These are phyloP conservation scores for Discoglossus pictus DNA, from an alignment of 2,797 vertebrate species.

Conservation along the genomic window DNA sequence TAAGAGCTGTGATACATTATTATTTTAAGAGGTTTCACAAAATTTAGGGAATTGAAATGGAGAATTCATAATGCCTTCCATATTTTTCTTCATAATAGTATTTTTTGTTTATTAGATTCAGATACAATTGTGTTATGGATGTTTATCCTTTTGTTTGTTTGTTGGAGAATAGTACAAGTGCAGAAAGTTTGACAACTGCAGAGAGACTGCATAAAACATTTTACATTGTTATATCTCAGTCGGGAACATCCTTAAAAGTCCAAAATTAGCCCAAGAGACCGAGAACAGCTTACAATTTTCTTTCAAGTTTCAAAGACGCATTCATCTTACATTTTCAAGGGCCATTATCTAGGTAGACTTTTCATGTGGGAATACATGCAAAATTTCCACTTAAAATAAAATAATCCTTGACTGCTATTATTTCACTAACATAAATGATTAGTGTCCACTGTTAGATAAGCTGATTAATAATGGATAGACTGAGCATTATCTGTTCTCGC, in stretches of 20 bases:
- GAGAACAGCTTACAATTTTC: slow-evolving; percentile 7
- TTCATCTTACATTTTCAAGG: slow-evolving; percentile 24
- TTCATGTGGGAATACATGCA: slow-evolving; percentile 40
- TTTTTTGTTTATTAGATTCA: too few species aligned
- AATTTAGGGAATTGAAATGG: too few species aligned
- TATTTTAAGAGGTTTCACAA: too few species aligned
- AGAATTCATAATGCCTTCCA: too few species aligned
- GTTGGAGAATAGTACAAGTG: too few species aligned
- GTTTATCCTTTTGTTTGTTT: too few species aligned
- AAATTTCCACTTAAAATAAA: slow-evolving; percentile 50
- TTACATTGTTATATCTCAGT: too few species aligned
- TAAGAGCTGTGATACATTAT: too few species aligned
- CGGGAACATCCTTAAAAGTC: not conserved
- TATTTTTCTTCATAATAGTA: too few species aligned
- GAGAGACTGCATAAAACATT: too few species aligned
- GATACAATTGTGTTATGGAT: too few species aligned
- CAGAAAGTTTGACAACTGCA: too few species aligned
- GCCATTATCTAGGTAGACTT: slow-evolving; percentile 40
- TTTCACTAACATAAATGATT: slow-evolving; percentile 47
- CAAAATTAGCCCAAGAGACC: slow-evolving; percentile 15
- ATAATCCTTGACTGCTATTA: slow-evolving; percentile 48
- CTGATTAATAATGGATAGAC: slow-evolving; percentile 47
- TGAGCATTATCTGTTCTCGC: slow-evolving; percentile 14
- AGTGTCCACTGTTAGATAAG: slow-evolving; percentile 34
- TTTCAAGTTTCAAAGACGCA: slow-evolving; percentile 10